Evolutionary conservation across 2,888 invertebrate genomes (phyloP).

Genomic region (Altica lythri): DNA sequence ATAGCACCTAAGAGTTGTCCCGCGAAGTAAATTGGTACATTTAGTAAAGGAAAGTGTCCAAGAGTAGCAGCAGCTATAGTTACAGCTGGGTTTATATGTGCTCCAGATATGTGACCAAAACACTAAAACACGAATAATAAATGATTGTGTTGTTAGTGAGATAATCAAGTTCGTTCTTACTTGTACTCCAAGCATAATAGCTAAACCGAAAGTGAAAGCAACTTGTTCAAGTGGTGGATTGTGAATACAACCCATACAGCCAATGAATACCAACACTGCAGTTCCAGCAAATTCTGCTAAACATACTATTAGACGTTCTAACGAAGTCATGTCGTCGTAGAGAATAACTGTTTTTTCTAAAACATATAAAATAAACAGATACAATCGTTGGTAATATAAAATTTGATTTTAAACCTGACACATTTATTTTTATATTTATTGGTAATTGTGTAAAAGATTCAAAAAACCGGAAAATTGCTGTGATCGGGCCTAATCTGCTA

Average conservation of each 20-base stretch:
- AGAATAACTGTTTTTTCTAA: slow-evolving; percentile 48
- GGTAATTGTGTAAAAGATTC: no score
- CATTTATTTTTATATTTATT: not conserved
- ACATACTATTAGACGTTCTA: slow-evolving; percentile 50
- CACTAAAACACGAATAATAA: slow-evolving; percentile 64
- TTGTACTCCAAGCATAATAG: slow-evolving; percentile 71
- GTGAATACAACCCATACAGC: slow-evolving; percentile 72
- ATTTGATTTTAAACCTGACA: not conserved
- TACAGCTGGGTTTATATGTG: slow-evolving; percentile 78
- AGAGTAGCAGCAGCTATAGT: slow-evolving; percentile 68
- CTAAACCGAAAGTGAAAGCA: slow-evolving; percentile 69
- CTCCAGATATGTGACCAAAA: slow-evolving; percentile 78
- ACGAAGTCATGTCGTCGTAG: slow-evolving; percentile 43
- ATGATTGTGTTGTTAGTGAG: not conserved
- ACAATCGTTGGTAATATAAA: not conserved
- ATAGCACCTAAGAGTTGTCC: slow-evolving; percentile 71
- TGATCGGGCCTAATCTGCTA: no score
- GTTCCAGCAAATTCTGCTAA: slow-evolving; percentile 71
- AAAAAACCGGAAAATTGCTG: no score
- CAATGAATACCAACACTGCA: slow-evolving; percentile 68
- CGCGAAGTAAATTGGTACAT: slow-evolving; percentile 63
- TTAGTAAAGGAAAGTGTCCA: slow-evolving; percentile 61
- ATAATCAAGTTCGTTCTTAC: slow-evolving; percentile 49
- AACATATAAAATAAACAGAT: slow-evolving; percentile 45
- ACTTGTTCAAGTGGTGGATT: slow-evolving; percentile 58